phyloP scores from a whole-genome alignment of 2,888 invertebrate genomes.

The Norana najaformis region DNA sequence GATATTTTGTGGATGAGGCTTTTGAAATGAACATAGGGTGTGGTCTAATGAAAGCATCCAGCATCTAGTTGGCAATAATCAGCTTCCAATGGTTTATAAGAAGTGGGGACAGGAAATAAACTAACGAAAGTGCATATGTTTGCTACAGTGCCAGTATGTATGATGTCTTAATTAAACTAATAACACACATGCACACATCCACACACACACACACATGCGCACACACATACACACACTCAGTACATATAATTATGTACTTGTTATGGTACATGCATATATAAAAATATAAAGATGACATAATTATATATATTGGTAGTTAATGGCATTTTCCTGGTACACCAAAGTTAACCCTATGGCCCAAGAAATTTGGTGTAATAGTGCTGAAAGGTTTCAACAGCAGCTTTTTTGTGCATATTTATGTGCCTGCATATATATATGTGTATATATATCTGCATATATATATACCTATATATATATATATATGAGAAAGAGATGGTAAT shows the following conservation, averaged over 20 bases:
- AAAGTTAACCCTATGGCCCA: no score
- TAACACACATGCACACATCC: neutral
- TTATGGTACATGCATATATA: neutral
- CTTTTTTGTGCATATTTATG: no score
- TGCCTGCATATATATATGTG: no score
- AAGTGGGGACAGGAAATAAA: neutral
- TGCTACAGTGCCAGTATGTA: neutral
- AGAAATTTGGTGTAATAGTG: neutral
- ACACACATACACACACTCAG: neutral
- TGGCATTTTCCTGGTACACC: neutral
- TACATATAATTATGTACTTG: no score
- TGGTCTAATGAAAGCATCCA: neutral
- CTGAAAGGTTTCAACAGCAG: no score
- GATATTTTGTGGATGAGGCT: neutral
- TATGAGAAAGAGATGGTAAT: no score
- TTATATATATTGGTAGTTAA: neutral
- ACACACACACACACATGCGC: no score
- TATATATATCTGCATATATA: no score
- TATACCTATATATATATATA: no score
- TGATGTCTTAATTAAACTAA: neutral
- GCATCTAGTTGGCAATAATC: neutral
- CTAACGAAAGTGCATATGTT: neutral
- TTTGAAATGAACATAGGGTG: neutral
- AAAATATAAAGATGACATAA: neutral
- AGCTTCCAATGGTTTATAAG: neutral